Conservation (phyloP, 2,113 vertebrate species). For the Oryzias javanicus region DNA sequence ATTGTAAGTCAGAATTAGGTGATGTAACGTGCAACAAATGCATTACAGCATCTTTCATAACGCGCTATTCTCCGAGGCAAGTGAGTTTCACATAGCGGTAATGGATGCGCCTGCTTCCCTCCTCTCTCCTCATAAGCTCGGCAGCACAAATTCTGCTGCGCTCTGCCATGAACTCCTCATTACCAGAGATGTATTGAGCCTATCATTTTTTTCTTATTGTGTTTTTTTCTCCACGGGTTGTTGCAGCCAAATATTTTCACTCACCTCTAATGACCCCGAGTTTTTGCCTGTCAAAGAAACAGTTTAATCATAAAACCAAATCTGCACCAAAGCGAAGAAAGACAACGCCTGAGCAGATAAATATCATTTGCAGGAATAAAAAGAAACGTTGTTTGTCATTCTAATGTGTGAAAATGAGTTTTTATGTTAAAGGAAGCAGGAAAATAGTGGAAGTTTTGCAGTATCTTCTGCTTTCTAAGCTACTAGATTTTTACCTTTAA, state of each 20-base stretch:
- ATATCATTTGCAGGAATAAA: constrained; percentile 4
- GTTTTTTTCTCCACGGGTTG: constrained; percentile 8
- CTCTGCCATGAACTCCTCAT: constrained; percentile 19
- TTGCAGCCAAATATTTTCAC: constrained; percentile 18
- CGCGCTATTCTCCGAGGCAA: constrained; percentile 33
- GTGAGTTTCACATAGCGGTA: constrained; percentile 44
- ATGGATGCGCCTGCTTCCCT: constrained; percentile 9
- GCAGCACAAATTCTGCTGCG: constrained; percentile 8
- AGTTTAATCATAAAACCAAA: constrained; percentile 13
- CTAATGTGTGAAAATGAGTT: neutral
- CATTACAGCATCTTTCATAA: constrained; percentile 66
- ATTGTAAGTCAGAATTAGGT: constrained; percentile 66
- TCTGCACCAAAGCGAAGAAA: neutral
- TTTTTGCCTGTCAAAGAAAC: constrained; percentile 4
- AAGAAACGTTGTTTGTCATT: neutral
- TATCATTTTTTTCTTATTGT: constrained; percentile 20
- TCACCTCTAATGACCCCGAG: constrained; percentile 2
- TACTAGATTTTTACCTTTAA: no score
- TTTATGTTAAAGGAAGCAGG: neutral
- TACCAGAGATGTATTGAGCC: constrained; percentile 14
- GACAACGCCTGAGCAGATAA: neutral
- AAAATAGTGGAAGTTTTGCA: no score
- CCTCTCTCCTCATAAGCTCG: constrained; percentile 8
- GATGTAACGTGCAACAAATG: constrained; percentile 65
- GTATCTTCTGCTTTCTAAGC: no score